phyloP scores from a whole-genome alignment of 1,140 invertebrate species.

The Brevipalpus yothersi region DNA sequence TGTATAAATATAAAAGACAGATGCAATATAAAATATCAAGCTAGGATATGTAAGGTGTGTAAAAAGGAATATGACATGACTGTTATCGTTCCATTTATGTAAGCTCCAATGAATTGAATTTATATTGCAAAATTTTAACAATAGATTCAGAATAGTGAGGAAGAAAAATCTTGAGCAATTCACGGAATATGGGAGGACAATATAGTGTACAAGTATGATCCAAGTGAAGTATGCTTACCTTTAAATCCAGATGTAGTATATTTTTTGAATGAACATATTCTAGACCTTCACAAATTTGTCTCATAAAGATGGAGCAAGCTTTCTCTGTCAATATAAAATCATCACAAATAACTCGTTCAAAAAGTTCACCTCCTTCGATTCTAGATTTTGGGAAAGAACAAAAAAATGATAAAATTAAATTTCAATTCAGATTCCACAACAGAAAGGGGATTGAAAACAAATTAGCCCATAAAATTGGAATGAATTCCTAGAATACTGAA shows the following conservation, averaged over 20 bases:
- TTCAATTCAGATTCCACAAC: background rate
- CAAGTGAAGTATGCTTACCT: slow-evolving; percentile 8
- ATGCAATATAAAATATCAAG: too few relatives aligned
- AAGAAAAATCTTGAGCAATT: background rate
- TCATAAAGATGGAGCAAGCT: slow-evolving; percentile 78
- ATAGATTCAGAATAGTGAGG: too few relatives aligned
- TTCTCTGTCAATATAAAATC: slow-evolving; percentile 88
- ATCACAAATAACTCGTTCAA: slow-evolving; percentile 91
- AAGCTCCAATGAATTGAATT: too few relatives aligned
- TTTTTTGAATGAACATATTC: slow-evolving; percentile 89
- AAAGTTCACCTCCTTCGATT: slow-evolving; percentile 86
- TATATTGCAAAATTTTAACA: too few relatives aligned
- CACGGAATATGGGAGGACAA: background rate
- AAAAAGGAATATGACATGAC: too few relatives aligned
- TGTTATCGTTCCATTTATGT: too few relatives aligned
- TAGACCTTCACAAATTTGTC: slow-evolving; percentile 89
- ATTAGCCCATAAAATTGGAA: too few relatives aligned
- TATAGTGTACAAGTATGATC: background rate
- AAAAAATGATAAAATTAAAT: background rate
- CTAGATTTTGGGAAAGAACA: slow-evolving; percentile 24
- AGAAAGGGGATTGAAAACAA: background rate
- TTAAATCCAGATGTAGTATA: slow-evolving; percentile 74
- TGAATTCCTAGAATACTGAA: too few relatives aligned
- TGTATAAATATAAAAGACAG: too few relatives aligned
- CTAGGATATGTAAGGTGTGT: too few relatives aligned